Evolutionary conservation across 2,797 vertebrate species (phyloP).

Genomic region (Amazona finschi): DNA sequence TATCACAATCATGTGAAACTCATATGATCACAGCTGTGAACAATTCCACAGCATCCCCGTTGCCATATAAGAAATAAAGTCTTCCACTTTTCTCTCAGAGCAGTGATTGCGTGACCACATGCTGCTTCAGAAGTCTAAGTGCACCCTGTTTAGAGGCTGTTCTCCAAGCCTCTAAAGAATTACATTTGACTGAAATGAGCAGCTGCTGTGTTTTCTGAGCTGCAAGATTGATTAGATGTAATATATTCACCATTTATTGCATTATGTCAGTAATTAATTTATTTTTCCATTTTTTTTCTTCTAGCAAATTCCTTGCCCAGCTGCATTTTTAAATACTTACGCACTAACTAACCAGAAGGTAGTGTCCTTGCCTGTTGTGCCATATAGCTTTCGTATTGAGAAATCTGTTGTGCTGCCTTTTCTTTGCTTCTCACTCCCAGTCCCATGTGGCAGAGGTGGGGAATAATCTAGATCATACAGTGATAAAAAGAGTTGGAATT

Average conservation of each 20-base stretch:
- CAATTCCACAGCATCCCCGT: background rate
- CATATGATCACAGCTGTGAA: background rate
- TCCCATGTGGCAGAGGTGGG: background rate
- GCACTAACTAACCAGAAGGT: background rate
- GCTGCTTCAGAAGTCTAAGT: background rate
- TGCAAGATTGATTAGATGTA: background rate
- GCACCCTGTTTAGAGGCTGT: background rate
- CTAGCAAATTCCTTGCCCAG: background rate
- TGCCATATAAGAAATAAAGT: background rate
- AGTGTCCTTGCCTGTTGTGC: background rate
- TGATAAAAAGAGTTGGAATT: background rate
- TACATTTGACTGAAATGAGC: background rate
- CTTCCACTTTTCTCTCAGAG: background rate
- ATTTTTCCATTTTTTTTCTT: constrained; percentile 14
- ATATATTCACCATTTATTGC: background rate
- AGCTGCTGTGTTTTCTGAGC: constrained; percentile 17
- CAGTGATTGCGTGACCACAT: background rate
- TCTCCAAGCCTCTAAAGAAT: background rate
- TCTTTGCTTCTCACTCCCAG: background rate
- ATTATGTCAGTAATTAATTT: background rate
- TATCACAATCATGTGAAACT: background rate
- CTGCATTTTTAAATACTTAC: background rate
- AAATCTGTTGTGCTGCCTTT: background rate
- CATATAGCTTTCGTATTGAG: background rate
- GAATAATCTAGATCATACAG: background rate